These are phyloP conservation scores for Spondyliosoma cantharus DNA, from an alignment of 2,797 vertebrate genomes.

Conservation along the genomic window DNA sequence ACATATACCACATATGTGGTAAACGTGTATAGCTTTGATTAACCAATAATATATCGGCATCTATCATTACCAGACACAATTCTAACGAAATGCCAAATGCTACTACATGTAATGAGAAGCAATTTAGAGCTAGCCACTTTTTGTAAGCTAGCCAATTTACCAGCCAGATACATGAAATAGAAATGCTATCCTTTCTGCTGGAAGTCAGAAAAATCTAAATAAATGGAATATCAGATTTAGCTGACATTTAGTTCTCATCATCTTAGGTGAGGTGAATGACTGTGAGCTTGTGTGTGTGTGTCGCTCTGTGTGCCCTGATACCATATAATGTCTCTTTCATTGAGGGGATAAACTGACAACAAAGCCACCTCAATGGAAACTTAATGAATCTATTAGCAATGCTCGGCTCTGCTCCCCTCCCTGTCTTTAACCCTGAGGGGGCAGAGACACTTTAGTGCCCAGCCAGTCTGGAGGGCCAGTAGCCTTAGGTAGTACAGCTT, in stretches of 20 bases:
- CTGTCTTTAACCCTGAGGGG: constrained; percentile 65
- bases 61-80: not conserved
- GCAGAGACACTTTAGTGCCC: constrained; percentile 44
- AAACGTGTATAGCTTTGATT: too few relatives aligned
- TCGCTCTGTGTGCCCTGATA: constrained; percentile 49
- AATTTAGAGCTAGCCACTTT: not conserved
- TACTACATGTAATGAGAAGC: not conserved
- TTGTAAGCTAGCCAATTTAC: too few relatives aligned
- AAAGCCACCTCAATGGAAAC: constrained; percentile 80
- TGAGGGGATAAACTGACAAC: constrained; percentile 79
- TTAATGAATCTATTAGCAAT: constrained; percentile 84
- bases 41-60: too few relatives aligned
- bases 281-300: constrained; percentile 26
- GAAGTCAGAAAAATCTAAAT: not conserved
- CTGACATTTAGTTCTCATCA: not conserved
- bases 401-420: constrained; percentile 62
- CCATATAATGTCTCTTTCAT: constrained; percentile 84
- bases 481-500: constrained; percentile 70
- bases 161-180: too few relatives aligned
- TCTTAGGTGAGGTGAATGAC: constrained; percentile 21
- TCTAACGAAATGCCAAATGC: not conserved
- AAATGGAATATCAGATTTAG: not conserved
- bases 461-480: constrained; percentile 55
- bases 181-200: not conserved
- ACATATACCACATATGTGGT: constrained; percentile 16